Evolutionary conservation across 2,797 vertebrate species (phyloP).

Genomic region (Chaenodraco wilsoni): DNA sequence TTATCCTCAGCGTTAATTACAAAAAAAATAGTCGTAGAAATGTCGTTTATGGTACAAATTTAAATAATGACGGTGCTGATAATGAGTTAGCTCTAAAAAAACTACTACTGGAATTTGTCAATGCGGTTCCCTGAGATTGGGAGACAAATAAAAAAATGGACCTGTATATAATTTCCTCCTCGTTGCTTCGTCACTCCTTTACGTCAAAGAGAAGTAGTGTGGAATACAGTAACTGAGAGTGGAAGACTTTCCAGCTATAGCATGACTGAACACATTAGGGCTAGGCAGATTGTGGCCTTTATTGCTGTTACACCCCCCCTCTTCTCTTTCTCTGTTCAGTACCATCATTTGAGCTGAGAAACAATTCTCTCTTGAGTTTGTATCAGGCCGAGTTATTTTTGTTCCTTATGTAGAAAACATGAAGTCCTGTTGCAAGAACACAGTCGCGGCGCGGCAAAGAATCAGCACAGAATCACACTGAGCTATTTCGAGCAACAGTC

Average conservation of each 20-base stretch:
- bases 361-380: constrained; percentile 12
- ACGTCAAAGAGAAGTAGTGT: neutral
- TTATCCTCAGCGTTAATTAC: constrained; percentile 23
- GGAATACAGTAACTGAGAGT: neutral
- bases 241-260: neutral
- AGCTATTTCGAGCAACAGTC: constrained; percentile 51
- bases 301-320: neutral
- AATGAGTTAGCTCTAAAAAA: constrained; percentile 19
- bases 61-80: constrained; percentile 26
- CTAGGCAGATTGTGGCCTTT: constrained; percentile 1
- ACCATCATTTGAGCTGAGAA: constrained; percentile 3
- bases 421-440: constrained; percentile 26
- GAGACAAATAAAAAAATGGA: neutral
- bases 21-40: constrained; percentile 34
- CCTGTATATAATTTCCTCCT: neutral
- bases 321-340: constrained; percentile 4
- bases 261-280: neutral
- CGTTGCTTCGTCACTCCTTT: neutral
- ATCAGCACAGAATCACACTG: constrained; percentile 20
- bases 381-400: constrained; percentile 8
- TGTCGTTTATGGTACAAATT: constrained; percentile 4
- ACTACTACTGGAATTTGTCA: constrained; percentile 4
- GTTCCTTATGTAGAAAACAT: constrained; percentile 28
- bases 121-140: neutral
- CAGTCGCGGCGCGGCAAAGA: constrained; percentile 2